Base-by-base conservation (phyloP, 2,888 invertebrate genomes). In the Drosophila monieri region DNA sequence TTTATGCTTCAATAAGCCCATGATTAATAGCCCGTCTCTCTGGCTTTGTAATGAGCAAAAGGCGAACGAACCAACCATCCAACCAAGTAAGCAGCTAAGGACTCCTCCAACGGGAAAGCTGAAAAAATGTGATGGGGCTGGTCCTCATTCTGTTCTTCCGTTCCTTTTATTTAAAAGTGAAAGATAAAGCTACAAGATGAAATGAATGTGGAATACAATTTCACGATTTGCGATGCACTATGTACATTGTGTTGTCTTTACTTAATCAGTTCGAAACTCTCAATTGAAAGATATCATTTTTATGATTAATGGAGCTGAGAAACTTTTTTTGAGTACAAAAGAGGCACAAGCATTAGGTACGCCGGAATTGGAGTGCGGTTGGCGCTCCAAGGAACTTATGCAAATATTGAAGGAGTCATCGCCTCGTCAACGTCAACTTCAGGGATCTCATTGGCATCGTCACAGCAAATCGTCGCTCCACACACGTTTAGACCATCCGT, bases 1-100 rank as follows among this genome's bases (percentile, higher is more conserved):
- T 88, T 89, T 89, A 88, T 88, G 89, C 89, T 87, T 88, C 89
- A 88, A 88, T 88, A 88, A 88, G 89, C 89, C 86, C 81, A 88
- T 88, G 88, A 89, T 88, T 89, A 89, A 88, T 88, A 88, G 88
- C 87, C 76, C 76, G 75, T 64, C 78, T 78, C 73, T 48, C 56
- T 69, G 65, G 78, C 65, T 65, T 54, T 78, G 69, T 80, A 80
- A 80, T 80, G 87, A 80, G 80, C 74, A 74, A 84, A 78, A 75
- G 76, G 85, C 78, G 80, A 66, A 65, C 73, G 64, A 78, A 73
- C 48, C 58, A 30, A 14, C 44, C 27, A 43, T 18, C 44, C 27
- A 18, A 44, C 43, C 61, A n/a, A 43, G 3, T 43, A 35, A 49
- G 49, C 30, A 48, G 30, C 65, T 10, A 64, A 49, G 65, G 51